Evolutionary conservation across 2,888 invertebrate species (phyloP).

Genomic region (Bellardia pandia): DNA sequence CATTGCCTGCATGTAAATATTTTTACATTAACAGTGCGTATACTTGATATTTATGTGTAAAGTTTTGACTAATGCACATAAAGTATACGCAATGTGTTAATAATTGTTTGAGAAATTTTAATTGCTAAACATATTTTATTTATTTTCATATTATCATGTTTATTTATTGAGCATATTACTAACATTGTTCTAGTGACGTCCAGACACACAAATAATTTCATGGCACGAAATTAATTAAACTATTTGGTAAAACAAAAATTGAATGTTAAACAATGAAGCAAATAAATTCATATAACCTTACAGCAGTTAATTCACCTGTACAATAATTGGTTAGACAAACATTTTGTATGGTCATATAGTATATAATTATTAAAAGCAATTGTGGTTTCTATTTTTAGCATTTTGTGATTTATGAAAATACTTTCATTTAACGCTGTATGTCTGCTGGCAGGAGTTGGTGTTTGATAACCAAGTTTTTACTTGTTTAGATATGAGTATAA

Average conservation of each 20-base stretch:
- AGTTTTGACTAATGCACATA: neutral
- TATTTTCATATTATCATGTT: conserved; percentile 2
- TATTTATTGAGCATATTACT: neutral
- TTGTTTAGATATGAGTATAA: too few relatives aligned
- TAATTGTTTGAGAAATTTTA: neutral
- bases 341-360: too few relatives aligned
- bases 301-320: too few relatives aligned
- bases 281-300: too few relatives aligned
- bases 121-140: conserved; percentile 14
- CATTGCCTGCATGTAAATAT: too few relatives aligned
- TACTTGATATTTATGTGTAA: neutral
- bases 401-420: too few relatives aligned
- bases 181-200: neutral
- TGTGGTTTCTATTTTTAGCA: too few relatives aligned
- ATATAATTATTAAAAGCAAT: too few relatives aligned
- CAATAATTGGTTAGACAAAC: too few relatives aligned
- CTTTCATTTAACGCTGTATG: too few relatives aligned
- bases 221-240: neutral
- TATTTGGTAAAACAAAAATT: conserved; percentile 3
- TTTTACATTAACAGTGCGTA: neutral
- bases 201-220: conserved; percentile 11
- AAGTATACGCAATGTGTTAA: conserved; percentile 15
- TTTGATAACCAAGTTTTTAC: too few relatives aligned
- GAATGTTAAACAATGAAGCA: neutral
- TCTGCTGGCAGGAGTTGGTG: too few relatives aligned